Percentiles rank a stretch among this genome's conserved stretches.
These are phyloP conservation scores for Nipponia nippon DNA, from an alignment of 2,113 vertebrate genomes.

Conservation along the genomic window DNA sequence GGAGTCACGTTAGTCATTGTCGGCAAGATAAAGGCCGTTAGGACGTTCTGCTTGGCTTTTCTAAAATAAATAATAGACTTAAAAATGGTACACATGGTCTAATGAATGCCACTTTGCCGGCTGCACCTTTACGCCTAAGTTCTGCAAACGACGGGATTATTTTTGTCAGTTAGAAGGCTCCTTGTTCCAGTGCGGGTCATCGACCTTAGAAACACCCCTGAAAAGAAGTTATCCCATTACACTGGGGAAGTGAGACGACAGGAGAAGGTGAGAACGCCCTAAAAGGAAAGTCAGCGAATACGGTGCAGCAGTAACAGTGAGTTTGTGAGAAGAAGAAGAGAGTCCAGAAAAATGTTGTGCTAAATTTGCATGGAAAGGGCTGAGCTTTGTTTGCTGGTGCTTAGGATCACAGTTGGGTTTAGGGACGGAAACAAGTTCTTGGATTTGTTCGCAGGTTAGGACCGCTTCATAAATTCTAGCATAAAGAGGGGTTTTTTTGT, in stretches of 20 bases:
- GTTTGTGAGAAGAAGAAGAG: neutral
- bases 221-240: neutral
- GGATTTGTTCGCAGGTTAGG: neutral
- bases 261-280: neutral
- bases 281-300: neutral
- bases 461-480: neutral
- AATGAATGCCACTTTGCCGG: neutral
- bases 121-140: fast-evolving
- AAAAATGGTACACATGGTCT: neutral
- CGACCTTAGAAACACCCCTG: neutral
- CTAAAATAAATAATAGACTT: neutral
- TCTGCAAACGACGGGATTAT: neutral
- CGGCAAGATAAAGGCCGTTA: neutral
- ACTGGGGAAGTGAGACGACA: neutral
- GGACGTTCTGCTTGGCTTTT: neutral
- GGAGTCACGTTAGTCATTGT: neutral
- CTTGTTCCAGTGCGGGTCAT: neutral
- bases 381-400: neutral
- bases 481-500: neutral
- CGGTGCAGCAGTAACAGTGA: neutral
- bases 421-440: neutral
- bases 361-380: neutral
- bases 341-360: neutral
- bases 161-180: neutral
- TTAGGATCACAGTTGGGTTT: neutral